Conservation (phyloP, 1,140 invertebrate genomes). For the Aphis craccivora region DNA sequence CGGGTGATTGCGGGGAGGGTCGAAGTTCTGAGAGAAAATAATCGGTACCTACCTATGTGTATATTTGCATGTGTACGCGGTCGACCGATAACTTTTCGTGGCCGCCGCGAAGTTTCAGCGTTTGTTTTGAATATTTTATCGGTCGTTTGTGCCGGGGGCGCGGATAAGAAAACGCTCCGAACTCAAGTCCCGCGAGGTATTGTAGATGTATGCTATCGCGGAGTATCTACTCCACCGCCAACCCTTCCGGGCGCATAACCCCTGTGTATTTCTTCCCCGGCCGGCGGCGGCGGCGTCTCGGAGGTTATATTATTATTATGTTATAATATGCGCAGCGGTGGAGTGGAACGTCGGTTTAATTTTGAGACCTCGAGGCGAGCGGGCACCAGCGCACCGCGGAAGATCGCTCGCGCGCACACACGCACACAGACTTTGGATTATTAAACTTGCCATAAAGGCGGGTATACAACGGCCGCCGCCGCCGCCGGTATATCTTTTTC, state of each 20-base stretch:
- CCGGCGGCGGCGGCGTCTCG: background rate
- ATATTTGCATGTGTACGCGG: background rate
- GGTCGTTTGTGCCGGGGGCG: background rate
- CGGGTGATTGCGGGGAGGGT: background rate
- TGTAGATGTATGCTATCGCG: background rate
- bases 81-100: background rate
- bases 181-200: background rate
- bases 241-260: background rate
- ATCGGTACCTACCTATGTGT: background rate
- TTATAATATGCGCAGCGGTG: background rate
- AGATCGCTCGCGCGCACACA: background rate
- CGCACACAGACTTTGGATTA: slow-evolving; percentile 29
- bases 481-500: slow-evolving; percentile 12
- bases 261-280: background rate
- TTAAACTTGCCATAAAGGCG: slow-evolving; percentile 42
- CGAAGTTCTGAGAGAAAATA: background rate
- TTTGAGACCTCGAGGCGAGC: slow-evolving; percentile 27
- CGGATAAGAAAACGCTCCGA: background rate
- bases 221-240: background rate
- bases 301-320: slow-evolving; percentile 23
- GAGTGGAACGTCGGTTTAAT: slow-evolving; percentile 29
- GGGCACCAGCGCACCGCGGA: background rate
- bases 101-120: slow-evolving; percentile 8
- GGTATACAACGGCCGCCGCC: background rate
- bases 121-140: slow-evolving; percentile 53